These are phyloP conservation scores for Rutpela maculata DNA, from an alignment of 2,888 invertebrate species.

Conservation along the genomic window DNA sequence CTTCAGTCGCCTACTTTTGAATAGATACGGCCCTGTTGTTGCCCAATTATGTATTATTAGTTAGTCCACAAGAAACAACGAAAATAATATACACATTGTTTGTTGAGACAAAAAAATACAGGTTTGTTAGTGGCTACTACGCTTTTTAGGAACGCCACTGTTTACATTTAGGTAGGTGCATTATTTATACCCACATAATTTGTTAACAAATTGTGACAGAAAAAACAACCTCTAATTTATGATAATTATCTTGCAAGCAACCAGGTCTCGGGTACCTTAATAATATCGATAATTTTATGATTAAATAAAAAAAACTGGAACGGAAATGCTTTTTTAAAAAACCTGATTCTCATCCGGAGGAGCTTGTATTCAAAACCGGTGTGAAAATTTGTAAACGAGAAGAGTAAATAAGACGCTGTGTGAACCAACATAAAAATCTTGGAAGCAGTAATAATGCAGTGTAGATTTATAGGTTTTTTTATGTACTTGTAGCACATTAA, in stretches of 20 bases:
- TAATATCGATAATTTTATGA: constrained; percentile 31
- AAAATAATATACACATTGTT: not conserved
- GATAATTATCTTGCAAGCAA: constrained; percentile 24
- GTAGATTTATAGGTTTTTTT: not conserved
- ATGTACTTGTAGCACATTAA: not conserved
- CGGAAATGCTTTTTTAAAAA: constrained; percentile 34
- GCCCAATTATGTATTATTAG: not conserved
- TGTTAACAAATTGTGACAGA: constrained; percentile 21
- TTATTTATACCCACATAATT: constrained; percentile 12
- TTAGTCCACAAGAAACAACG: not conserved
- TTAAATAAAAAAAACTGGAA: constrained; percentile 32
- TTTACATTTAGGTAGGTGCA: not conserved
- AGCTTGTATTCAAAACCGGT: constrained; percentile 22
- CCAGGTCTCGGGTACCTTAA: constrained; percentile 14
- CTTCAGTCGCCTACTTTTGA: not conserved
- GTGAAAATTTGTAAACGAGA: constrained; percentile 20
- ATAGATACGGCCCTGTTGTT: not conserved
- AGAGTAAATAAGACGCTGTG: constrained; percentile 30
- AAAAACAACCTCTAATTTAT: constrained; percentile 28
- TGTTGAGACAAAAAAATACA: not conserved
- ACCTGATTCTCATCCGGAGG: constrained; percentile 36
- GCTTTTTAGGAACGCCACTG: not conserved
- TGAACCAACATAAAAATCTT: constrained; percentile 10
- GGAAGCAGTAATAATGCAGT: not conserved
- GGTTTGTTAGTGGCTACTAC: not conserved